phyloP scores from a whole-genome alignment of 2,888 invertebrate genomes.

The Alviniconcha strummeri region DNA sequence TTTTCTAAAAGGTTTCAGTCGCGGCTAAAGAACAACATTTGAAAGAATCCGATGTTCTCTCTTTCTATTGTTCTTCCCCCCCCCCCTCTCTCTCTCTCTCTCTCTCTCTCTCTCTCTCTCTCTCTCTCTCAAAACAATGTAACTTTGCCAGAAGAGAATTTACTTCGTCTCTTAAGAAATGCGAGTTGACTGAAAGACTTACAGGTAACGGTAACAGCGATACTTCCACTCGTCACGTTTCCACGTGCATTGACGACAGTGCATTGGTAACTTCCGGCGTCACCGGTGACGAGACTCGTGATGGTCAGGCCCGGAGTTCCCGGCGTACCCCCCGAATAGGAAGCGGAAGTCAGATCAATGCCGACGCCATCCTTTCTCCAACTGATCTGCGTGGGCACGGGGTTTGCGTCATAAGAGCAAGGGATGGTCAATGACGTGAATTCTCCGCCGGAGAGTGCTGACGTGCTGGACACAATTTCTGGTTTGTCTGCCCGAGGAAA shows the following conservation, averaged over 20 bases:
- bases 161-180: too few relatives aligned
- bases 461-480: not conserved
- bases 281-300: conserved; percentile 20
- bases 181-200: not conserved
- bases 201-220: conserved; percentile 9
- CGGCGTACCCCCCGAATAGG: conserved; percentile 36
- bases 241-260: conserved; percentile 33
- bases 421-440: conserved; percentile 21
- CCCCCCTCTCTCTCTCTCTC: conserved; percentile 6
- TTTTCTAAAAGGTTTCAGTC: too few relatives aligned
- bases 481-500: conserved; percentile 15
- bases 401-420: conserved; percentile 25
- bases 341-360: conserved; percentile 20
- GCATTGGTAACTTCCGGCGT: conserved; percentile 42
- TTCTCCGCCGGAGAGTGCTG: not conserved
- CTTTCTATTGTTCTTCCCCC: not conserved
- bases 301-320: conserved; percentile 39
- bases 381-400: not conserved
- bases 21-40: too few relatives aligned
- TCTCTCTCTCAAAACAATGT: not conserved
- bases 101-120: not conserved
- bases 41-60: too few relatives aligned
- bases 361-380: conserved; percentile 23
- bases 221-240: conserved; percentile 9
- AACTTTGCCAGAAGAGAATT: too few relatives aligned